Evolutionary conservation across 2,113 vertebrate species (phyloP).

Genomic region (Tonatia bakeri): DNA sequence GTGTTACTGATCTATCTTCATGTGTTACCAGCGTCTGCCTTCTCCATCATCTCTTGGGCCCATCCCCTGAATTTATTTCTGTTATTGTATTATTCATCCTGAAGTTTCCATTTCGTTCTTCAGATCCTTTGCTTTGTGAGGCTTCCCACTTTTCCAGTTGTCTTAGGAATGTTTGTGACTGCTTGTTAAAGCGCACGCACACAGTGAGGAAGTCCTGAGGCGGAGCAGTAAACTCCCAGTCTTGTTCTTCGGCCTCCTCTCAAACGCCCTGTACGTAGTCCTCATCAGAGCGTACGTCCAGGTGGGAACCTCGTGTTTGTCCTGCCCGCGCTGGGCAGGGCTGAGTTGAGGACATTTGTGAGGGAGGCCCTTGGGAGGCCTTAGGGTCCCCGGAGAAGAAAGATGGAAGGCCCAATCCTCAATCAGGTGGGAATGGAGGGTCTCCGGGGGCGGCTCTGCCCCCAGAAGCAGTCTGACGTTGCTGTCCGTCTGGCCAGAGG

Average conservation of each 20-base stretch:
- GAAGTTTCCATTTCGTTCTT: neutral
- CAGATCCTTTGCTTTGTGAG: neutral
- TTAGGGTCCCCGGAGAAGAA: neutral
- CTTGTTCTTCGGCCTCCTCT: neutral
- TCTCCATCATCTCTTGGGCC: neutral
- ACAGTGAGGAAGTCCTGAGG: neutral
- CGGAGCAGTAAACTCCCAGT: neutral
- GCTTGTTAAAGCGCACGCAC: neutral
- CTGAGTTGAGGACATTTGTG: neutral
- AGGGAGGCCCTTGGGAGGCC: neutral
- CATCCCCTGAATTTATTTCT: neutral
- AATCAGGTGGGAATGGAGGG: neutral
- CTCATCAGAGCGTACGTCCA: neutral
- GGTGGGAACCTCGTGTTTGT: neutral
- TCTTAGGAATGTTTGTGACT: neutral
- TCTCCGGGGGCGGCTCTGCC: neutral
- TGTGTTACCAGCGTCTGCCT: neutral
- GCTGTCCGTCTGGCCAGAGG: neutral
- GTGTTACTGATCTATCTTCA: neutral
- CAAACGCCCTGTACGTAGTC: neutral
- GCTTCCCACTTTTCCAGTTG: neutral
- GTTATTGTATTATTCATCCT: neutral
- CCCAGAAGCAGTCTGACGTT: neutral
- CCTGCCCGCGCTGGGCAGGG: neutral
- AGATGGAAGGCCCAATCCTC: neutral